Evolutionary conservation across 64 coral and sea anemone genomes (phyloP).

Genomic region (Actinia equina): DNA sequence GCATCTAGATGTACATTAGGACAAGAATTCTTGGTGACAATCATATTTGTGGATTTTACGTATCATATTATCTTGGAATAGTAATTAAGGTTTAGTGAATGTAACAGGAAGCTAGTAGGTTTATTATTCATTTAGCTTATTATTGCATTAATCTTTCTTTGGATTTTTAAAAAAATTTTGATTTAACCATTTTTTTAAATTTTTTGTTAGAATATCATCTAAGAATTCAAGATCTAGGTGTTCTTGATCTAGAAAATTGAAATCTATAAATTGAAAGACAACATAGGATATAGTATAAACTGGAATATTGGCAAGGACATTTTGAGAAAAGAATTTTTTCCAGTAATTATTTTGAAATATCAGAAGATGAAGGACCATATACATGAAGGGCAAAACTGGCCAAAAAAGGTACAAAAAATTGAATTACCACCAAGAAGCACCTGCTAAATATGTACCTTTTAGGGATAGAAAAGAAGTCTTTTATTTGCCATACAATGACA

Average conservation of each 20-base stretch:
- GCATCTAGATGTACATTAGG: neutral
- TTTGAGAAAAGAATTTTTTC: too few relatives aligned
- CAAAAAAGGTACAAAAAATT: neutral
- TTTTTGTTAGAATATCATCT: neutral
- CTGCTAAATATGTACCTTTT: neutral
- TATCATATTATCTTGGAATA: too few relatives aligned
- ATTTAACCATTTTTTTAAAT: neutral
- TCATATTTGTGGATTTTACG: too few relatives aligned
- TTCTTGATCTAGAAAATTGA: too few relatives aligned
- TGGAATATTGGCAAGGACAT: too few relatives aligned
- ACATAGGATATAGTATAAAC: too few relatives aligned
- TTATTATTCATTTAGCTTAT: neutral
- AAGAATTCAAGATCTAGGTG: too few relatives aligned
- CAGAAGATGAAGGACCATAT: neutral
- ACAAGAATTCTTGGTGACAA: neutral
- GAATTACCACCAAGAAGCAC: neutral
- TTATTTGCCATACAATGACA: neutral
- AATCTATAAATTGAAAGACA: too few relatives aligned
- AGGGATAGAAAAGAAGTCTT: neutral
- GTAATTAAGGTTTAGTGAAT: neutral
- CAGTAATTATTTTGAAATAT: neutral
- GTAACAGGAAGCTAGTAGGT: neutral
- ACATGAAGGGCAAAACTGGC: neutral
- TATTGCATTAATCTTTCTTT: neutral
- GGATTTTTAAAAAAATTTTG: neutral